Evolutionary conservation across 2,888 invertebrate genomes (phyloP).

Genomic region (Catocala fraxini): DNA sequence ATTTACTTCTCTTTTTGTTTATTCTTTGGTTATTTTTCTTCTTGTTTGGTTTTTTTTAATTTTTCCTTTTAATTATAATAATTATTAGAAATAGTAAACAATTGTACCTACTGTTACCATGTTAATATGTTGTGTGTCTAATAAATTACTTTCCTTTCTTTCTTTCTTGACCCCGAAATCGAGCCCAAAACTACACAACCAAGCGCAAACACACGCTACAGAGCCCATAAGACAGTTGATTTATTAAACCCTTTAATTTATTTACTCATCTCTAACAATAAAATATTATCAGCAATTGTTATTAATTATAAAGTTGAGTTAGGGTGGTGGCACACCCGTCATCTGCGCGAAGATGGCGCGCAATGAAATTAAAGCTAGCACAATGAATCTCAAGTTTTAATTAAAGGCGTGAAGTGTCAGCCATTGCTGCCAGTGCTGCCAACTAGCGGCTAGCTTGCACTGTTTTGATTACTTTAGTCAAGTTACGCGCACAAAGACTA

Average conservation of each 20-base stretch:
- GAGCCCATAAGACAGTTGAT: background rate
- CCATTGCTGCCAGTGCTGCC: conserved; percentile 35
- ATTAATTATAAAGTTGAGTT: conserved; percentile 56
- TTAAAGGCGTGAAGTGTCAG: conserved; percentile 68
- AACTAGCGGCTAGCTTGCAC: conserved; percentile 35
- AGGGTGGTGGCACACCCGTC: conserved; percentile 49
- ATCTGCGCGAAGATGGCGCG: conserved; percentile 55
- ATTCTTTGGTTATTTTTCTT: too few relatives aligned
- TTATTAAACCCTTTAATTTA: conserved; percentile 24
- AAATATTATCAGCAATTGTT: conserved; percentile 44
- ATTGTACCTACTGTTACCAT: too few relatives aligned
- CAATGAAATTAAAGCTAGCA: conserved; percentile 62
- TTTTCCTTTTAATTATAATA: too few relatives aligned
- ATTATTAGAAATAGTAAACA: too few relatives aligned
- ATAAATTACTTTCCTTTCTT: too few relatives aligned
- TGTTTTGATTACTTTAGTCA: conserved; percentile 44
- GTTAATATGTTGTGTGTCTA: too few relatives aligned
- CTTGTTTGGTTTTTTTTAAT: too few relatives aligned
- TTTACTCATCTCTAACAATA: conserved; percentile 26
- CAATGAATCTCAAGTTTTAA: conserved; percentile 77
- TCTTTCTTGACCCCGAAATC: too few relatives aligned
- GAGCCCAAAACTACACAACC: too few relatives aligned
- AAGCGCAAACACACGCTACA: too few relatives aligned
- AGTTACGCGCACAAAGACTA: background rate
- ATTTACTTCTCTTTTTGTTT: too few relatives aligned